These are phyloP conservation scores for Enteromius fasciolatus DNA, from an alignment of 2,797 vertebrate genomes.

Conservation along the genomic window DNA sequence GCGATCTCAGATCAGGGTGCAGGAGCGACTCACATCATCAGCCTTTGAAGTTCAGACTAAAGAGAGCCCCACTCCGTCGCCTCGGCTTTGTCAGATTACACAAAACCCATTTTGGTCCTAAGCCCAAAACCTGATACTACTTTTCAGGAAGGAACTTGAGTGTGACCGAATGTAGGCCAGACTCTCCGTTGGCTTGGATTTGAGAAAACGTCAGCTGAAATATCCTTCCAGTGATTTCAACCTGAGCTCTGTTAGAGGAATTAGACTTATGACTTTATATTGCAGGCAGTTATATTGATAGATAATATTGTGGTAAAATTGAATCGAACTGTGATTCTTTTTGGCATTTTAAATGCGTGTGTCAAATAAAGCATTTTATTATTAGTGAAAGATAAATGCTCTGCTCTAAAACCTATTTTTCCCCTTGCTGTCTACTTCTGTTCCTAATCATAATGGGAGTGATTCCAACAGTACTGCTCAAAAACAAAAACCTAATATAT, in stretches of 20 bases:
- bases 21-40: conserved; percentile 12
- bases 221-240: conserved; percentile 19
- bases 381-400: conserved; percentile 5
- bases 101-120: conserved; percentile 53
- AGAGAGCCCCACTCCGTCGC: conserved; percentile 33
- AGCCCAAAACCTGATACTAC: conserved; percentile 58
- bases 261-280: conserved; percentile 14
- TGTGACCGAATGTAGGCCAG: conserved; percentile 34
- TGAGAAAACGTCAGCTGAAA: conserved; percentile 44
- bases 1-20: conserved; percentile 40
- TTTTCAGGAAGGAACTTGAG: conserved; percentile 53
- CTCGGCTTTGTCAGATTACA: conserved; percentile 51
- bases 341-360: not conserved
- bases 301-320: conserved; percentile 9
- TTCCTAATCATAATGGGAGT: not conserved
- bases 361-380: conserved; percentile 15
- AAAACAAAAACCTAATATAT: too few species aligned
- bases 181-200: conserved; percentile 39
- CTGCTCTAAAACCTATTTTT: not conserved
- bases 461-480: not conserved
- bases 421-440: not conserved
- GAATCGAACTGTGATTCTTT: not conserved
- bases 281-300: conserved; percentile 2
- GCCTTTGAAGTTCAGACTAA: conserved; percentile 59
- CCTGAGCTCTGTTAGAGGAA: conserved; percentile 12